Evolutionary conservation across 2,888 invertebrate species (phyloP), one percentile per base, ranked within the genome.

Genomic region (Pollenia angustigena): DNA sequence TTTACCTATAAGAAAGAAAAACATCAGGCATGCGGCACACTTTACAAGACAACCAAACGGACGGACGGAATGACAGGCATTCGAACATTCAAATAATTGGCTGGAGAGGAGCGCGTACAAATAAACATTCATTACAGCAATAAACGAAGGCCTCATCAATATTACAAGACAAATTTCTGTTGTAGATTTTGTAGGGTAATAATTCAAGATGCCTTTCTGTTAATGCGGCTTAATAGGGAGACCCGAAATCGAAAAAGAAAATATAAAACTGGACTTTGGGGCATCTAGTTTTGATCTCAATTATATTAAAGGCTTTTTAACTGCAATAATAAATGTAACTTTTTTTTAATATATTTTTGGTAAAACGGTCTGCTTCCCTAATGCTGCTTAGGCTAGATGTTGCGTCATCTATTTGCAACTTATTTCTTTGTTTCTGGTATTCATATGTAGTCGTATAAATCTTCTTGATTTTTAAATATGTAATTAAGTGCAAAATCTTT

Each of bases 111-210:
- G 64, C 56, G 52, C 42, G 32, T 46, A 75, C 52, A 76, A 68
- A 50, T 40, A 66, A 48, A 72, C 46, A 76, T 50, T 48, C 44
- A 56, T 64, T 69, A 71, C 64, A 80, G 60, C 69, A 68, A 75
- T 75, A 81, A 75, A 81, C 58, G 62, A 60, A 60, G 72, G 85
- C 52, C 76, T 83, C 82, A 83, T 86, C 80, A 80, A 80, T 83
- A 86, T 75, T 81, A 42, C 68, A 86, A 82, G 85, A 86, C 85
- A 86, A 86, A 86, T 86, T 83, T 86, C 80, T 66, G 75, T 86
- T 86, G 80, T 86, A 74, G 42, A 23, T 66, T 64, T 54, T 64
- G 64, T 62, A 32, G 76, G 56, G 71, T 72, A 83, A 83, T 86
- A 83, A 83, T 76, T 83, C 66, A 80, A 56, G 58, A 52, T 66